Conservation (phyloP, 1,140 invertebrate species). For the Plectus sambesii region DNA sequence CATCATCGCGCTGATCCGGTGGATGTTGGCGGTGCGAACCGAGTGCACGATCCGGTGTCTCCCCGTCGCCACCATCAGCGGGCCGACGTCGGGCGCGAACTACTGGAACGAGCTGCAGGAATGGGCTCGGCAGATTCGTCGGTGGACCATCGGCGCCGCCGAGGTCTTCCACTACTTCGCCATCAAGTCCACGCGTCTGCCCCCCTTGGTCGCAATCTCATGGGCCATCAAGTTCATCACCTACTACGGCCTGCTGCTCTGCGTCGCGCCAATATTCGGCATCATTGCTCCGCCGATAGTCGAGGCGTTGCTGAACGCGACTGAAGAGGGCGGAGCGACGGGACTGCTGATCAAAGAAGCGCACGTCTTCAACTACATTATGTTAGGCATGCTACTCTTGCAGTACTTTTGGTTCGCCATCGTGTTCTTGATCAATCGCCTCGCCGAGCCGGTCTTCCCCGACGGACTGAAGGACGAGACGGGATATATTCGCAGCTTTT, state of each 20-base stretch:
- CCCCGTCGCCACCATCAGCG: slow-evolving; percentile 24
- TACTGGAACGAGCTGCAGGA: slow-evolving; percentile 31
- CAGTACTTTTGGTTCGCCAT: slow-evolving; percentile 32
- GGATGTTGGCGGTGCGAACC: slow-evolving; percentile 28
- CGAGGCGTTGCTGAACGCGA: slow-evolving; percentile 14
- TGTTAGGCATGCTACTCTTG: slow-evolving; percentile 24
- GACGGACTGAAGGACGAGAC: slow-evolving; percentile 27
- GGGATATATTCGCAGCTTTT: slow-evolving; percentile 27
- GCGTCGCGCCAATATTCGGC: slow-evolving; percentile 26
- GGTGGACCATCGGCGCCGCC: slow-evolving; percentile 36
- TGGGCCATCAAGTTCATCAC: slow-evolving; percentile 28
- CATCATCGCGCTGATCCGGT: slow-evolving; percentile 34
- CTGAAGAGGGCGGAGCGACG: slow-evolving; percentile 7
- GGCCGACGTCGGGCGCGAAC: slow-evolving; percentile 26
- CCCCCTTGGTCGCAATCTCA: slow-evolving; percentile 18
- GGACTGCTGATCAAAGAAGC: slow-evolving; percentile 24
- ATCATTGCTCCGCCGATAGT: slow-evolving; percentile 27
- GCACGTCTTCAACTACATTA: slow-evolving; percentile 20
- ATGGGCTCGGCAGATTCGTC: slow-evolving; percentile 31
- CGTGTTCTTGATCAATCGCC: slow-evolving; percentile 31
- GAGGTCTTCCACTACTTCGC: slow-evolving; percentile 36
- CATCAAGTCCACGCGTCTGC: slow-evolving; percentile 29
- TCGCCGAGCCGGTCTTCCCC: slow-evolving; percentile 31
- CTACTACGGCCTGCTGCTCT: slow-evolving; percentile 34
- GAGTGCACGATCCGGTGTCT: slow-evolving; percentile 24